Base-by-base conservation (phyloP, 2,888 invertebrate species). In the Quadroppia sp. region DNA sequence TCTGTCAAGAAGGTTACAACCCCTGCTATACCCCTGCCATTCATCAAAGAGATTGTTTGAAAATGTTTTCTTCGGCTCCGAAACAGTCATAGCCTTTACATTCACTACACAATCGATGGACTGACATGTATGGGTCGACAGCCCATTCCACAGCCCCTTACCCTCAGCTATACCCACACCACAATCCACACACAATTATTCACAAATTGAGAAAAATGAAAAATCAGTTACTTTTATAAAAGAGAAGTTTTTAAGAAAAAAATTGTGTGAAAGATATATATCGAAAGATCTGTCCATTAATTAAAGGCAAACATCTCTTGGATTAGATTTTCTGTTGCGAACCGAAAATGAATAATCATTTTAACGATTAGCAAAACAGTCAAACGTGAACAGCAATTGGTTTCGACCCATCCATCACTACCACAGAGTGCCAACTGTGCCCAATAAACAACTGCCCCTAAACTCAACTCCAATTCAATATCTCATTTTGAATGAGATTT, bases 1-100 rank as follows among this genome's bases (percentile, higher is more conserved):
- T n/a, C 64, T 64, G 64, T 64, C 64, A 64, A 40, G 30, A 64
- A 64, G 64, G 64, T 64, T 64, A 64, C 64, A 40, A 40, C 64
- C 64, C 64, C 9, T 64, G 40, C 40, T 40, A 64, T 64, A 40
- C 64, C 64, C 64, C 9, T 64, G 40, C 40, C 64, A 64, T 64
- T 64, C 64, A 64, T 64, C 64, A 64, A 50, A 50, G 20, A 7
- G 50, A 23, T 50, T 50, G 50, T 20, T 2, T 50, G 2, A 50
- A 50, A 50, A 50, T 2, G 45, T 50, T 50, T 50, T 50, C 50
- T 50, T 50, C 50, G 50, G 50, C 11, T 50, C 23, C 6, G 20
- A 50, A 50, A 23, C 50, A n/a, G n/a, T 50, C 28, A 53, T 13
- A 53, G 53, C 53, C 23, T 20, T 53, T 23, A 23, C 6, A 53